Conservation (phyloP, 2,797 vertebrate species). For the Enteromius viviparus region DNA sequence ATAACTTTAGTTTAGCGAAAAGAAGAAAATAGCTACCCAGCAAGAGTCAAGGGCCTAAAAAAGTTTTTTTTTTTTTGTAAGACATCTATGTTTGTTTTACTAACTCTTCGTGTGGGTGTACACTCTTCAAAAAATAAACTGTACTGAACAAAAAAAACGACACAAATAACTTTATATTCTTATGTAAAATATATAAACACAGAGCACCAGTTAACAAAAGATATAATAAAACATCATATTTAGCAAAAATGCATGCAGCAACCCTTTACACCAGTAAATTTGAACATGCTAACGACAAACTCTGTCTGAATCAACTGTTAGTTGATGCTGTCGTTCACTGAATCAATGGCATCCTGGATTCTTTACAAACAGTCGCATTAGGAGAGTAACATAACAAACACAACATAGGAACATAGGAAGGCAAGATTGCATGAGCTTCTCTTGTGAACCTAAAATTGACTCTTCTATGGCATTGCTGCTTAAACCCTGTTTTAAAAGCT, state of each 20-base stretch:
- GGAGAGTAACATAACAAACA: neutral
- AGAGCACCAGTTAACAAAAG: too few relatives aligned
- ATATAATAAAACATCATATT: too few relatives aligned
- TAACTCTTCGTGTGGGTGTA: neutral
- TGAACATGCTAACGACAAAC: neutral
- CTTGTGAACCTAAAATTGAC: neutral
- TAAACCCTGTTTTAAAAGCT: neutral
- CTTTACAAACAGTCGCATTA: neutral
- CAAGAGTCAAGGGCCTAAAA: neutral
- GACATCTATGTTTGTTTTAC: too few relatives aligned
- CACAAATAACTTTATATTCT: too few relatives aligned
- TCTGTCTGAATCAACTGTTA: neutral
- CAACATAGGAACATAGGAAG: neutral
- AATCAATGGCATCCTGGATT: too few relatives aligned
- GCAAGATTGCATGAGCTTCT: neutral
- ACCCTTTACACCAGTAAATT: neutral
- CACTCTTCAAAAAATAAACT: neutral
- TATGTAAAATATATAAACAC: too few relatives aligned
- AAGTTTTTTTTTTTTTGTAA: too few relatives aligned
- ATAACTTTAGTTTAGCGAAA: neutral
- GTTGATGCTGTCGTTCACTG: neutral
- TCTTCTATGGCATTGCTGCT: neutral
- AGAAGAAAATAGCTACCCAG: neutral
- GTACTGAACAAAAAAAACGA: too few relatives aligned
- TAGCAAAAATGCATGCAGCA: too few relatives aligned